Base-by-base conservation (phyloP, 2,888 invertebrate species). In the Eubasilissa splendida region DNA sequence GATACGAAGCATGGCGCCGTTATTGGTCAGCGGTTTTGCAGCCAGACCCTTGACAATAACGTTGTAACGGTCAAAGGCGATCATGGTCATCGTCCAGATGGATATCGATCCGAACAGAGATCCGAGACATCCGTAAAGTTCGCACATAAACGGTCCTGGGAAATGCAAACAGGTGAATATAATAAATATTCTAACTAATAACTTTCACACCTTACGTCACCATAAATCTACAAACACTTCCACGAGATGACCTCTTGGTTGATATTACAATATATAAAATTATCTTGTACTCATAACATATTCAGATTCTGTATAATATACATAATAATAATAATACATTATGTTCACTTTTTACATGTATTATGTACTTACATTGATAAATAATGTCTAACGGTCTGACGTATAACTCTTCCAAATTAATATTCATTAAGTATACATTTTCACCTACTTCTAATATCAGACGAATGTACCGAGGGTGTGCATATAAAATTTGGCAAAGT, bases 41-140 rank as follows among this genome's bases (percentile, higher is more conserved):
- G 96, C 93, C 85, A 97, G 92, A 85, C 97, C 96, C 88, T 96
- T 96, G 59, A 97, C 97, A 87, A 98, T 98, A 80, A 97, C 97
- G 87, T 96, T 96, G 92, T 97, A 98, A 85, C 98, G 93, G 88
- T 98, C 98, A 86, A 97, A 92, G 80, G 97, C 96, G 85, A 98
- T 97, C 93, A 95, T 94, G 14, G 95, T 95, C 96, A 98, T 96
- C 53, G 96, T 95, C 96, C 97, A 97, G 86, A 98, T 98, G 81
- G 97, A 97, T 85, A 92, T 93, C 87, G 96, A 96, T 82, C 98
- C 98, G 86, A 95, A 97, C 80, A 97, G 91, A 60, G 97, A 97
- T 56, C 97, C 97, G 77, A 93, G 91, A 89, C 96, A 93, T 63
- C 93, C 97, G 88, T 98, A 97, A 3, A 98, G 86, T 88, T 97